These are phyloP conservation scores for Liparis tanakae DNA, from an alignment of 2,797 vertebrate genomes.

Conservation along the genomic window DNA sequence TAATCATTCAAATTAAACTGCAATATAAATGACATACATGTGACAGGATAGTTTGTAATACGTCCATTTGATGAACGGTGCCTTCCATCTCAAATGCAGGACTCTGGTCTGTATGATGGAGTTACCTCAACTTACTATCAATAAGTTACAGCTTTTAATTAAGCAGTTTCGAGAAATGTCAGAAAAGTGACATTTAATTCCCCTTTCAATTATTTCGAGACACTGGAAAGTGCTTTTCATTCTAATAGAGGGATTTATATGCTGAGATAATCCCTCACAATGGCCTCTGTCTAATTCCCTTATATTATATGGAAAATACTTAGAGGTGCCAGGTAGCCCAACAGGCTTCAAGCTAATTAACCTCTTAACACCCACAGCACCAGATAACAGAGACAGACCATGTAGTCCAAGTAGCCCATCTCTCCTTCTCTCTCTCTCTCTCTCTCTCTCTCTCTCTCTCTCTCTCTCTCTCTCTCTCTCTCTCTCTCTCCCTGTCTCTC, in stretches of 20 bases:
- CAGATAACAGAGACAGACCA: conserved; percentile 62
- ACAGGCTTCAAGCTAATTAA: conserved; percentile 76
- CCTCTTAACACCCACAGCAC: conserved; percentile 64
- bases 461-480: conserved; percentile 5
- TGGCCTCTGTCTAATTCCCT: conserved; percentile 65
- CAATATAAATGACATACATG: not conserved
- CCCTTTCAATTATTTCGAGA: conserved; percentile 31
- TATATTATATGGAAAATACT: conserved; percentile 80
- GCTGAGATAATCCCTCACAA: conserved; percentile 64
- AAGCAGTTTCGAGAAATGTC: conserved; percentile 34
- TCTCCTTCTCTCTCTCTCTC: conserved; percentile 6
- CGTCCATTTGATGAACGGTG: not conserved
- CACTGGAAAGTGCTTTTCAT: conserved; percentile 23
- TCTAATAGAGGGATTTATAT: conserved; percentile 45
- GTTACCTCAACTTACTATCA: not conserved
- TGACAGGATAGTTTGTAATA: not conserved
- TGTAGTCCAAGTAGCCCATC: conserved; percentile 17
- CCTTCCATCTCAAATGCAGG: not conserved
- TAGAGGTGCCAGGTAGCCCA: conserved; percentile 73
- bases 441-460: conserved; percentile 2
- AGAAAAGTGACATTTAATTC: conserved; percentile 33
- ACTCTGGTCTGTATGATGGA: not conserved
- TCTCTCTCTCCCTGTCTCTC: not conserved
- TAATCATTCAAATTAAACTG: not conserved
- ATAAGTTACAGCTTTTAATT: conserved; percentile 3